Evolutionary conservation across 2,888 invertebrate genomes (phyloP).

Genomic region (Trichopoda pennipes): DNA sequence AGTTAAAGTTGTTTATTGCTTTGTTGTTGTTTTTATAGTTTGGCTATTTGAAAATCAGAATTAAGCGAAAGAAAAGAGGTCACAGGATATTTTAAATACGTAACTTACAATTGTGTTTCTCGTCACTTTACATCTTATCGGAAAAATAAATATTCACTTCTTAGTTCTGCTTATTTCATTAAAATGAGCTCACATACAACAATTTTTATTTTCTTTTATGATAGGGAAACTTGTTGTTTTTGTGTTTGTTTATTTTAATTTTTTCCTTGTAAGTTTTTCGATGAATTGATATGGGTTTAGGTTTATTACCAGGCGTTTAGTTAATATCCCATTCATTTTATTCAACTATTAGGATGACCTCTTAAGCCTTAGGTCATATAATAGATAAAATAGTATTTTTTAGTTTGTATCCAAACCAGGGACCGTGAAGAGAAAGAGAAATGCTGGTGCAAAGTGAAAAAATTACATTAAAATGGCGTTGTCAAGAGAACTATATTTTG

Average conservation of each 20-base stretch:
- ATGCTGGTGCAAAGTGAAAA: no score
- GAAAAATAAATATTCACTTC: constrained; percentile 11
- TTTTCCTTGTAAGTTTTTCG: constrained; percentile 2
- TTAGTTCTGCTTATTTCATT: not conserved
- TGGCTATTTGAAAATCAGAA: constrained; percentile 53
- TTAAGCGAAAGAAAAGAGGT: constrained; percentile 28
- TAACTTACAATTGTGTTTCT: constrained; percentile 48
- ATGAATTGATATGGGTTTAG: no score
- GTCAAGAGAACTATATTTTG: no score
- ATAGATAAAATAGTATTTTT: not conserved
- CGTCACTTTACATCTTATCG: constrained; percentile 35
- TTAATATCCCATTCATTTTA: constrained; percentile 32
- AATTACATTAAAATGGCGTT: no score
- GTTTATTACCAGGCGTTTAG: constrained; percentile 53
- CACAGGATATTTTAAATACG: constrained; percentile 53
- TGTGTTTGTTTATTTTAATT: constrained; percentile 11
- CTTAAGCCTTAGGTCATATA: not conserved
- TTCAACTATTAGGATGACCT: constrained; percentile 41
- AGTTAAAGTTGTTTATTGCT: not conserved
- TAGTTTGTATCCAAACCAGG: no score
- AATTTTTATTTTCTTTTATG: constrained; percentile 52
- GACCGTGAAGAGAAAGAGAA: no score
- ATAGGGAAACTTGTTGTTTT: constrained; percentile 11
- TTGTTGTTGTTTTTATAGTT: constrained; percentile 55
- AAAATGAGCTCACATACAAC: constrained; percentile 25